These are phyloP conservation scores for Entomobrya proxima DNA, from an alignment of 2,888 invertebrate species.

Conservation along the genomic window DNA sequence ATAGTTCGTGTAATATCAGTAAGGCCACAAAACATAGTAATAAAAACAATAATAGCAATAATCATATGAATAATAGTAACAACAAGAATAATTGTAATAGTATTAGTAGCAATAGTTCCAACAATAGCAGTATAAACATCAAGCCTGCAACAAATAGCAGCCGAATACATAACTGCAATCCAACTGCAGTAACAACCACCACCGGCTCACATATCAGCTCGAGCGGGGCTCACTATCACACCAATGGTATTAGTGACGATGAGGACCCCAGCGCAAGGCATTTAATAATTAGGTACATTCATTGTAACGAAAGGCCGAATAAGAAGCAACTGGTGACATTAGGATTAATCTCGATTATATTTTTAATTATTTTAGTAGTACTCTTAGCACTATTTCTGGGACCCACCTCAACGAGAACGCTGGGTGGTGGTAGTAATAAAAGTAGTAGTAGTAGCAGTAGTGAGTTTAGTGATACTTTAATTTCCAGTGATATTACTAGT, in stretches of 20 bases:
- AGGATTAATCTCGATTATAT: conserved; percentile 60
- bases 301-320: conserved; percentile 62
- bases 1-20: no score
- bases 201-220: conserved; percentile 51
- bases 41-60: conserved; percentile 37
- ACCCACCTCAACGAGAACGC: conserved; percentile 41
- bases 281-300: conserved; percentile 65
- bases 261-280: conserved; percentile 47
- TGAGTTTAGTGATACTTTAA: conserved; percentile 61
- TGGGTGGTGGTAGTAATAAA: conserved; percentile 13
- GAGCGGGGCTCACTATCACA: background rate
- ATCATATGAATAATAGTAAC: conserved; percentile 1
- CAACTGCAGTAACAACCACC: conserved; percentile 35
- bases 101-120: conserved; percentile 30
- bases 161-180: conserved; percentile 50
- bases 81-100: conserved; percentile 45
- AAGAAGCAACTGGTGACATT: conserved; percentile 65
- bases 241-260: conserved; percentile 20
- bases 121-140: conserved; percentile 1
- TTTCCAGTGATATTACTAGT: conserved; percentile 69
- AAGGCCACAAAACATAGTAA: conserved; percentile 31
- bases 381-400: conserved; percentile 59
- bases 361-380: conserved; percentile 55
- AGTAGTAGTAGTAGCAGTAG: background rate
- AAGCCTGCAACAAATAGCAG: conserved; percentile 14